Evolutionary conservation across 2,888 invertebrate species (phyloP), one percentile per base, ranked within the genome.

Genomic region (Anthrax anthrax): DNA sequence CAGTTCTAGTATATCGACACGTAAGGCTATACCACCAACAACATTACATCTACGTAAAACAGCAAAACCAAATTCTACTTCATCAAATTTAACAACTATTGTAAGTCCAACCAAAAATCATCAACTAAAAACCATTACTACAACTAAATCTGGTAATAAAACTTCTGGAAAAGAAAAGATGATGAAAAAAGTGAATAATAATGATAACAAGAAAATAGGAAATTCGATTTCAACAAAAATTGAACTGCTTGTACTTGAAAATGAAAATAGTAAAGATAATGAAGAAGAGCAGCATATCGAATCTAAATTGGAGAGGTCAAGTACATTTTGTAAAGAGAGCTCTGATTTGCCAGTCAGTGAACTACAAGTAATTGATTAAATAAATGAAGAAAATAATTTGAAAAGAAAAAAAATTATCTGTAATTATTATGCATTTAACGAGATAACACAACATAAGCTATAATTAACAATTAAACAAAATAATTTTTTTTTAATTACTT

Each of bases 281-380:
- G 64, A 65, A 49, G 55, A 65, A 51, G 49, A 46, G 38, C 45
- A 39, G 18, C 47, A 49, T 38, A 52, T 58, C 39, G 57, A 60
- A 54, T 60, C 63, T 32, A 67, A 68, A 54, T 55, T 69, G 49
- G 69, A 68, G 52, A 59, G 69, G 19, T 69, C 69, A n/a, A 68
- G 67, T 54, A 69, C 69, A 32, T 69, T 69, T 50, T 67, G 67
- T 57, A 68, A 68, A 52, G 68, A 69, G 46, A 58, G 58, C 46
- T 56, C 59, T 4, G 63, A 67, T 51, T 64, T 67, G 48, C 67
- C 67, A 46, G 50, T 60, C 14, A 58, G 61, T 43, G 66, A 67
- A 44, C 56, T 67, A 52, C 65, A 67, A 53, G 64, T 67, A 50
- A 61, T 67, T 48, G 67, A 67, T 57, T 67, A 62, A 47, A 16